phyloP scores from a whole-genome alignment of 2,797 vertebrate genomes.

The Nothura maculosa region DNA sequence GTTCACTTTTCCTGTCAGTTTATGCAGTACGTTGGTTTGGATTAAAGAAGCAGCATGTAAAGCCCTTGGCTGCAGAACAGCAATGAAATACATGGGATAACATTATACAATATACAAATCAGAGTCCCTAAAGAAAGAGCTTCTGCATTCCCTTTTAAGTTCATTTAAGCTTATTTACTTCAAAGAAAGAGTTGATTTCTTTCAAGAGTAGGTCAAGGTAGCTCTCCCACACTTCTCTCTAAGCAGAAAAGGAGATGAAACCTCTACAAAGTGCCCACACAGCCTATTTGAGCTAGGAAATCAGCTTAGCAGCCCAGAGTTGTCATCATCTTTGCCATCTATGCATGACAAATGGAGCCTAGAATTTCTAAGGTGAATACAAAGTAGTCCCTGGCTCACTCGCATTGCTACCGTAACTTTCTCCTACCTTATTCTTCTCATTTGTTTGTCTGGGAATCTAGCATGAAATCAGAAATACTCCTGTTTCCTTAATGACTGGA shows the following conservation, averaged over 20 bases:
- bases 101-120: neutral
- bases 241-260: neutral
- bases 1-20: neutral
- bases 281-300: neutral
- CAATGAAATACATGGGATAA: neutral
- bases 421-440: neutral
- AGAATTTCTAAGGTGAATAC: neutral
- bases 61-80: neutral
- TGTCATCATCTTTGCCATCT: neutral
- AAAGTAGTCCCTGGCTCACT: neutral
- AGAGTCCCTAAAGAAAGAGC: neutral
- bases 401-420: fast-evolving
- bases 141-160: slow-evolving; percentile 34
- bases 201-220: slow-evolving; percentile 14
- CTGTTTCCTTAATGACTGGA: neutral
- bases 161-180: slow-evolving; percentile 52
- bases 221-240: neutral
- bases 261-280: neutral
- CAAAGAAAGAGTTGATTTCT: neutral
- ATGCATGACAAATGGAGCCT: neutral
- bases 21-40: neutral
- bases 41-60: neutral
- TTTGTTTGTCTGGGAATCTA: neutral
- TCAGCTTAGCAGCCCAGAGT: neutral
- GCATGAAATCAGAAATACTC: neutral